phyloP scores from a whole-genome alignment of 2,113 vertebrate genomes.

The Panthera leo region DNA sequence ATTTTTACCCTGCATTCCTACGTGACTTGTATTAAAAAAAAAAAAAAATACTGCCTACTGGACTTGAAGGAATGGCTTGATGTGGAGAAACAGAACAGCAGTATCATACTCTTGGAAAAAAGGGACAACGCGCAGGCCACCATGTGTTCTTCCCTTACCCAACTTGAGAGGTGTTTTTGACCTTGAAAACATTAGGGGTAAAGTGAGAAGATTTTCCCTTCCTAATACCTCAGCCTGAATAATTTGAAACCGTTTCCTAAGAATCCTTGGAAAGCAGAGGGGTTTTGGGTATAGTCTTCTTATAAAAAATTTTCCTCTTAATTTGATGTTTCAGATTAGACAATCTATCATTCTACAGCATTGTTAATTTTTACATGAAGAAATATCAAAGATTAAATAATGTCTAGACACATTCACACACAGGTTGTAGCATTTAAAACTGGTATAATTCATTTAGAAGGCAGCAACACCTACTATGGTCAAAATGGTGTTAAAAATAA shows the following conservation, averaged over 20 bases:
- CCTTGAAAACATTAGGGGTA: background rate
- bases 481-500: background rate
- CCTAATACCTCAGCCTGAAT: background rate
- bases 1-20: background rate
- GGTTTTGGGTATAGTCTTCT: background rate
- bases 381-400: background rate
- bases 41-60: background rate
- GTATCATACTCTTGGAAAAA: background rate
- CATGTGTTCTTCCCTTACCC: background rate
- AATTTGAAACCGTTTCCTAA: background rate
- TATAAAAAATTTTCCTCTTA: background rate
- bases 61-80: background rate
- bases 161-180: background rate
- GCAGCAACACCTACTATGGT: background rate
- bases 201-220: background rate
- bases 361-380: background rate
- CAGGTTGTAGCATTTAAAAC: background rate
- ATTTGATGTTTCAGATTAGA: conserved; percentile 17
- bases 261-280: background rate
- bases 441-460: background rate
- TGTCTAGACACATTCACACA: background rate
- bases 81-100: background rate
- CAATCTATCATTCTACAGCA: background rate
- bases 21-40: background rate
- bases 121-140: background rate